These are phyloP conservation scores for Schizotus pectinicornis DNA, from an alignment of 2,888 invertebrate genomes.

Conservation along the genomic window DNA sequence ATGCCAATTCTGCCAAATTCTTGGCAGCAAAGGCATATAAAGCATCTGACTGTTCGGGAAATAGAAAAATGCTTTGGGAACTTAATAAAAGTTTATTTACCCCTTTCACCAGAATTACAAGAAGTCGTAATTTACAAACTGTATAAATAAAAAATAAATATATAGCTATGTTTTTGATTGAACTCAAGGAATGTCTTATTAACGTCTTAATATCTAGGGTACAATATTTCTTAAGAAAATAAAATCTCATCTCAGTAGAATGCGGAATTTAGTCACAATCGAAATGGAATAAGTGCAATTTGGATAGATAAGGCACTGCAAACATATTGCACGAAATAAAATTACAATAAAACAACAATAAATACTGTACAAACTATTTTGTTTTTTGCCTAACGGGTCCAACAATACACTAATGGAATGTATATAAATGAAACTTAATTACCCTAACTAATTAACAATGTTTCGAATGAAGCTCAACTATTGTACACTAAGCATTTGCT, in stretches of 20 bases:
- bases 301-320: slow-evolving; percentile 35
- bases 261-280: slow-evolving; percentile 13
- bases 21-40: too few species aligned
- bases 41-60: too few species aligned
- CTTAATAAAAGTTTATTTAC: slow-evolving; percentile 35
- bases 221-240: slow-evolving; percentile 31
- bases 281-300: slow-evolving; percentile 27
- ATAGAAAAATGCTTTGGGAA: neutral
- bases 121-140: slow-evolving; percentile 42
- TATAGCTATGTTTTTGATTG: slow-evolving; percentile 25
- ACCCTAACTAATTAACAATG: slow-evolving; percentile 23
- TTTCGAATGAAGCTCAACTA: slow-evolving; percentile 26
- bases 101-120: slow-evolving; percentile 47
- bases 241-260: slow-evolving; percentile 16
- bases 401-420: slow-evolving; percentile 29
- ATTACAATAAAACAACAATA: slow-evolving; percentile 33
- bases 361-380: slow-evolving; percentile 37
- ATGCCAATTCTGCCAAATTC: too few species aligned
- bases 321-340: slow-evolving; percentile 34
- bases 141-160: slow-evolving; percentile 45
- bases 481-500: slow-evolving; percentile 23
- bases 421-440: slow-evolving; percentile 25
- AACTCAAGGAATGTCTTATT: slow-evolving; percentile 39
- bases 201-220: slow-evolving; percentile 33
- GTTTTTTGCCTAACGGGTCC: slow-evolving; percentile 19